Evolutionary conservation across 35 echinoderm and acorn worm species (phyloP).

Genomic region (Anneissia japonica): DNA sequence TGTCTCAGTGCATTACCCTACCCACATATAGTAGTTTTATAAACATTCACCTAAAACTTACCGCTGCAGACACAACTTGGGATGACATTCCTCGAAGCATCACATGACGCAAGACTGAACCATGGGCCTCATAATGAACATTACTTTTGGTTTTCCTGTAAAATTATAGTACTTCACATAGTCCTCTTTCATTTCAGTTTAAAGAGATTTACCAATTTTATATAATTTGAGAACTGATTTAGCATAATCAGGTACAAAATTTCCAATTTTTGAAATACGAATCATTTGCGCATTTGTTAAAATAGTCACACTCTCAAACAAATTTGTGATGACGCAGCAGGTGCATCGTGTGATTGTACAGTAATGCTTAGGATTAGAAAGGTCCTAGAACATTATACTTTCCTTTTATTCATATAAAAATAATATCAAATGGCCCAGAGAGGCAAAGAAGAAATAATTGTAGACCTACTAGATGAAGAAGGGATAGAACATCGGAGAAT

Average conservation of each 20-base stretch:
- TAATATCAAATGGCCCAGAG: too few species aligned
- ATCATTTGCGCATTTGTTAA: not conserved
- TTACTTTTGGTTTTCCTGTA: conserved; percentile 49
- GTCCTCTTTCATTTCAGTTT: too few species aligned
- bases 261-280: not conserved
- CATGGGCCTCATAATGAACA: conserved; percentile 81
- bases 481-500: too few species aligned
- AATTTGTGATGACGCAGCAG: not conserved
- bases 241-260: not conserved
- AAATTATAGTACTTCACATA: too few species aligned
- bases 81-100: conserved; percentile 78
- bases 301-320: not conserved
- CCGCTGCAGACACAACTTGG: conserved; percentile 81
- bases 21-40: not conserved
- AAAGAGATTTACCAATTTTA: not conserved
- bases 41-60: conserved; percentile 31
- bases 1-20: too few species aligned
- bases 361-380: too few species aligned
- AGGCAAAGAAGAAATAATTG: too few species aligned
- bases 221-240: not conserved
- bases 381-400: too few species aligned
- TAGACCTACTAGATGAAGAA: too few species aligned
- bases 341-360: not conserved
- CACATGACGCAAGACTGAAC: conserved; percentile 86
- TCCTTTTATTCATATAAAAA: too few species aligned